phyloP scores from a whole-genome alignment of 2,888 invertebrate genomes.

The Philereme transversata region DNA sequence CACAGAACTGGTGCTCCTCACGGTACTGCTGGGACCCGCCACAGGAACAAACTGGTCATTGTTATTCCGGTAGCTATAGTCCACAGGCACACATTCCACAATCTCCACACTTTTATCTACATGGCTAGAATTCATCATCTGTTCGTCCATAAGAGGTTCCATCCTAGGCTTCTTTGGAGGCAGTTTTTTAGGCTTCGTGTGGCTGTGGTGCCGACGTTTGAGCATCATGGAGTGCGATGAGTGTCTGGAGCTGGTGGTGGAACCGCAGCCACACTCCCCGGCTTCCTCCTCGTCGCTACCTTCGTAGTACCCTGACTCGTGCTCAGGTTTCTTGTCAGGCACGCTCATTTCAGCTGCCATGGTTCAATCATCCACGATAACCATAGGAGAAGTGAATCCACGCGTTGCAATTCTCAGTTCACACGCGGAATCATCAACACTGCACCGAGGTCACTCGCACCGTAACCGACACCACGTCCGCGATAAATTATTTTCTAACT shows the following conservation, averaged over 20 bases:
- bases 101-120: conserved; percentile 72
- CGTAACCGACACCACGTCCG: conserved; percentile 31
- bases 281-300: conserved; percentile 87
- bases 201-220: conserved; percentile 71
- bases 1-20: conserved; percentile 58
- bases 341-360: conserved; percentile 85
- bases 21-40: conserved; percentile 59
- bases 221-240: conserved; percentile 73
- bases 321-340: conserved; percentile 86
- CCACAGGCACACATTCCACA: conserved; percentile 54
- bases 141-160: conserved; percentile 65
- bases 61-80: conserved; percentile 30
- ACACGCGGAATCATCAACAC: conserved; percentile 20
- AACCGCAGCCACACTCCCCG: conserved; percentile 80
- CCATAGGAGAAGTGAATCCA: conserved; percentile 54
- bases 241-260: conserved; percentile 74
- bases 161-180: conserved; percentile 64
- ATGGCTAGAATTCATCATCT: conserved; percentile 45
- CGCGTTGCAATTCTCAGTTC: conserved; percentile 9
- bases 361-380: conserved; percentile 71
- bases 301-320: conserved; percentile 94
- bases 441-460: conserved; percentile 28
- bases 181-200: conserved; percentile 63
- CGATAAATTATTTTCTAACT: conserved; percentile 52
- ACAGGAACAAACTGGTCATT: conserved; percentile 45